Percentiles rank a stretch among this genome's conserved stretches.
Evolutionary conservation across 2,797 vertebrate genomes (phyloP).

Genomic region (Pipistrellus kuhlii): DNA sequence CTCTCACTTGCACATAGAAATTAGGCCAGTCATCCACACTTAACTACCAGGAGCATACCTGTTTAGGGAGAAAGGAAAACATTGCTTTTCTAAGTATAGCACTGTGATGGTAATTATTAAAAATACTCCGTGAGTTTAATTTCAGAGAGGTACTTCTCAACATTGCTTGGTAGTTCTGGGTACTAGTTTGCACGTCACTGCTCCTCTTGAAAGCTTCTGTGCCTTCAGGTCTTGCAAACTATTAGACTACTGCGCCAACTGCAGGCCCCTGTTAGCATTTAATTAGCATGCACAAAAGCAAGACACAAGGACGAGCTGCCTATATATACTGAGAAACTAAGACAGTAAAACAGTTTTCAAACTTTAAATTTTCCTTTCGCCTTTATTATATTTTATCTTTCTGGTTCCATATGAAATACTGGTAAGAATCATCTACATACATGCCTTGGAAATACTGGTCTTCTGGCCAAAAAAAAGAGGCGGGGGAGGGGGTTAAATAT

Average conservation of each 20-base stretch:
- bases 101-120: conserved; percentile 5
- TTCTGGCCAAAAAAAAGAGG: background rate
- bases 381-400: conserved; percentile 38
- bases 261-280: conserved; percentile 63
- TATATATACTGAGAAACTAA: conserved; percentile 43
- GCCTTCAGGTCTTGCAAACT: background rate
- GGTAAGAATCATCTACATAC: conserved; percentile 8
- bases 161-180: background rate
- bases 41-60: conserved; percentile 64
- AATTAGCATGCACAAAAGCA: conserved; percentile 64
- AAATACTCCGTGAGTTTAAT: conserved; percentile 53
- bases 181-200: conserved; percentile 34
- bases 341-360: conserved; percentile 36
- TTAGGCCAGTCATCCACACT: conserved; percentile 47
- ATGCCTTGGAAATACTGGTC: conserved; percentile 25
- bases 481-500: background rate
- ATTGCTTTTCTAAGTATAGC: conserved; percentile 46
- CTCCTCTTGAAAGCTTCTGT: conserved; percentile 62
- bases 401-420: conserved; percentile 25
- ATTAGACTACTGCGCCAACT: background rate
- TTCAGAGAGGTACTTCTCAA: conserved; percentile 62
- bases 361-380: conserved; percentile 27
- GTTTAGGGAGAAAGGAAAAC: conserved; percentile 66
- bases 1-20: conserved; percentile 59
- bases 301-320: conserved; percentile 32